Percentiles rank a stretch among this genome's conserved stretches.
phyloP scores from a whole-genome alignment of 2,113 vertebrate genomes.

The Seriola dumerili region DNA sequence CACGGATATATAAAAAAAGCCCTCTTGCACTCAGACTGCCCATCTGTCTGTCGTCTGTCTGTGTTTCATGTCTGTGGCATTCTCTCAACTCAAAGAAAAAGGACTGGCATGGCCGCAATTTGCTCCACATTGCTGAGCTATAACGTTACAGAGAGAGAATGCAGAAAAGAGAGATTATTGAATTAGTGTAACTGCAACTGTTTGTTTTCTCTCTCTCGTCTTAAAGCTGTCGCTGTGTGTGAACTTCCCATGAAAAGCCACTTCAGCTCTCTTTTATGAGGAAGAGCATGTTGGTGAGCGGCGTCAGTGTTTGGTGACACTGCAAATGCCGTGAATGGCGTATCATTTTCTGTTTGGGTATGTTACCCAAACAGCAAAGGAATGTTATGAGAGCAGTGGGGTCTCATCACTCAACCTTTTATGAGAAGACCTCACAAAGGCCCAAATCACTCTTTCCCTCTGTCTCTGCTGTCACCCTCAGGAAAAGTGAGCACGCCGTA shows the following conservation, averaged over 20 bases:
- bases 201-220: slow-evolving; percentile 58
- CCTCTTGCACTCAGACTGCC: slow-evolving; percentile 61
- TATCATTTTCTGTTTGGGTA: slow-evolving; percentile 79
- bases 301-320: slow-evolving; percentile 72
- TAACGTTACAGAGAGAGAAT: slow-evolving; percentile 59
- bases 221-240: slow-evolving; percentile 27
- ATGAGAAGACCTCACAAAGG: slow-evolving; percentile 81
- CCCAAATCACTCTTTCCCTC: slow-evolving; percentile 74
- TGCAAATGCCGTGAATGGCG: slow-evolving; percentile 61
- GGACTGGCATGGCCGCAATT: slow-evolving; percentile 44
- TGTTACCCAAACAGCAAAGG: slow-evolving; percentile 82
- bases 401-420: slow-evolving; percentile 81
- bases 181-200: slow-evolving; percentile 48
- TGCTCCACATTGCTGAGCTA: slow-evolving; percentile 37
- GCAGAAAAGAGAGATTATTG: slow-evolving; percentile 52
- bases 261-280: slow-evolving; percentile 21
- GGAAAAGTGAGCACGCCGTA: slow-evolving; percentile 80
- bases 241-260: slow-evolving; percentile 63
- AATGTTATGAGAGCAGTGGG: slow-evolving; percentile 83
- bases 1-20: slow-evolving; percentile 46
- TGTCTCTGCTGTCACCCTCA: slow-evolving; percentile 78
- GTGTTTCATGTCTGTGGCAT: slow-evolving; percentile 59
- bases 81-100: slow-evolving; percentile 43
- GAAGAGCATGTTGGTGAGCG: slow-evolving; percentile 1
- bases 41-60: slow-evolving; percentile 73